Evolutionary conservation across 2,113 vertebrate genomes (phyloP), one percentile per base, ranked within the genome.

Genomic region (Brachyhypopomus occidentalis): DNA sequence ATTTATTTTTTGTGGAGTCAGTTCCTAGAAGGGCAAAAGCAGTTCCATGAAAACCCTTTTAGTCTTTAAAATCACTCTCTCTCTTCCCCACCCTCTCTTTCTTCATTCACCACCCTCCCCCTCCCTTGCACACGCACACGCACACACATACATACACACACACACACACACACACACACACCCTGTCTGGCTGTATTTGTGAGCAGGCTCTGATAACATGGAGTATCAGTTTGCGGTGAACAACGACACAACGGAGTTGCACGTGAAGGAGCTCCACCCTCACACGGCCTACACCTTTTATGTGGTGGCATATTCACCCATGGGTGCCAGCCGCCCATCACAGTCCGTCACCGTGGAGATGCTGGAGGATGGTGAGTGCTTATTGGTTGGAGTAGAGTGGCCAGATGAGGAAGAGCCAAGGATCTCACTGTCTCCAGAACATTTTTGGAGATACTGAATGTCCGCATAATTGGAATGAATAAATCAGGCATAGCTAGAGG

Each of bases 211-310:
- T 55, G 94, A 98, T 87, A 96, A 96, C 0, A 93, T 96, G 90
- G 98, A 99, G 84, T 96, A 97, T 88, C 97, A 98, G 90, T 98
- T 98, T 91, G 98, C 96, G 0, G 95, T 99, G 88, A 99, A 98
- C 90, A 99, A 98, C 0, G 96, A 98, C 87, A 99, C 98, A 6
- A 98, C 95, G 0, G 96, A 99, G 88, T 94, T 97, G 74, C 95
- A 94, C 27, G 93, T 98, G 83, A 97, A 94, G 89, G 97, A 99
- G 84, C 93, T 99, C 83, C 95, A 96, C 55, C 96, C 98, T 4
- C 93, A 96, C 74, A 98, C 95, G 3, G 94, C 94, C 83, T 99
- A 99, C 30, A 95, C 95, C 58, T 98, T 99, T 90, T 98, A 97
- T 0, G 94, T 98, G 83, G 97, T 98, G 27, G 97, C 98, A 0